Conservation (phyloP, 37 sponge, comb jelly and placozoan species). For the Tethya wilhelma region DNA sequence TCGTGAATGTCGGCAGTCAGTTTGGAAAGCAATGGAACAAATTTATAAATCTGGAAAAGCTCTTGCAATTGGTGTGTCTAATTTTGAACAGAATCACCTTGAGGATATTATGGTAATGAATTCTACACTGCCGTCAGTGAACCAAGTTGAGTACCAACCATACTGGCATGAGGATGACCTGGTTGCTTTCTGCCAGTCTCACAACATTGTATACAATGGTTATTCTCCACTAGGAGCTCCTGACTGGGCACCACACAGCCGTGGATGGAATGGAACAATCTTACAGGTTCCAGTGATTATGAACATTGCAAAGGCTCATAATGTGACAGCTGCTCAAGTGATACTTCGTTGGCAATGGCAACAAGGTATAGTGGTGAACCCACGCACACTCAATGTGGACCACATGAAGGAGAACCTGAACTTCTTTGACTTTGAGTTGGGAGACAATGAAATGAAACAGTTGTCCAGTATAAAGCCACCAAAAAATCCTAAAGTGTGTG, state of each 20-base stretch:
- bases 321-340: no score
- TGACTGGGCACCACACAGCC: constrained; percentile 13
- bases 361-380: no score
- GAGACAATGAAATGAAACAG: no score
- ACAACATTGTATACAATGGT: constrained; percentile 28
- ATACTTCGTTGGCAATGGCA: no score
- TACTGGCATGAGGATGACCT: constrained; percentile 47
- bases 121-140: constrained; percentile 26
- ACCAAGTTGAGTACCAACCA: constrained; percentile 56
- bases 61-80: constrained; percentile 54
- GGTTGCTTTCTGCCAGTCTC: constrained; percentile 16
- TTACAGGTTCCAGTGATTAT: constrained; percentile 5
- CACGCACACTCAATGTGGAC: no score
- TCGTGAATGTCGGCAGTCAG: constrained; percentile 20
- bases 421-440: no score
- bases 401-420: no score
- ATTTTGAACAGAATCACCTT: constrained; percentile 41
- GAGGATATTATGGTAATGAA: constrained; percentile 20
- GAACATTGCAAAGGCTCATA: constrained; percentile 13
- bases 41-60: constrained; percentile 19
- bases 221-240: constrained; percentile 17
- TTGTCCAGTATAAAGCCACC: no score
- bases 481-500: no score
- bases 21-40: constrained; percentile 55
- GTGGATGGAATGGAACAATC: background rate